Evolutionary conservation across 2,797 vertebrate species (phyloP), one percentile per base, ranked within the genome.

Genomic region (Heterohyrax brucei): DNA sequence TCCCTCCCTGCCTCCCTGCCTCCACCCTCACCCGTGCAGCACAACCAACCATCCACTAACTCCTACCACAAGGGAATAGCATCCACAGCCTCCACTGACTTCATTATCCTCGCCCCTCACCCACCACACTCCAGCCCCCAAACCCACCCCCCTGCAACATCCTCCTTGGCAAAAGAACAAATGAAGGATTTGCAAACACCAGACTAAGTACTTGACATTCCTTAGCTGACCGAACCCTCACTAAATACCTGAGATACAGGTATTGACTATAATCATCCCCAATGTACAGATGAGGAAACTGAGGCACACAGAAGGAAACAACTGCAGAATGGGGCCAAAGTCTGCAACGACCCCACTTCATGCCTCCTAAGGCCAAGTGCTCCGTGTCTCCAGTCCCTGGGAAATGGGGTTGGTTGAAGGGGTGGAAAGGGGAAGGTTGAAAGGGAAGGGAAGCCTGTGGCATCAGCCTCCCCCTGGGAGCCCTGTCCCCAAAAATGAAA

Each of bases 61-160:
- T 48, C 48, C 53, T 26, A 0, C 2, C 14, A 13, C 5, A 21
- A n/a, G 22, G 0, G 30, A 62, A 87, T 18, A 82, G 62, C 59
- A 28, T 4, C 13, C 75, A 30, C 5, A 33, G 19, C 26, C 53
- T 73, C 16, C 5, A 28, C 72, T 3, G 4, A 26, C 53, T 5
- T 53, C 62, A 5, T 75, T 30, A 3, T 16, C 66, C 26, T 46
- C 14, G 48, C 59, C n/a, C 46, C 53, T 76, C 82, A 30, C 26
- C 16, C 2, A 0, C 59, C 46, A 4, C 0, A 53, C 18, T 46
- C 64, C 1, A 9, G 56, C 14, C 59, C 1, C 22, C 48, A 7
- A 24, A 5, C 33, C 56, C 56, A 5, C 33, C 56, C 56, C 68
- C 1, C 68, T 1, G 0, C 75, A 5, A 2, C 9, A 70, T 72